phyloP scores from a whole-genome alignment of 2,113 vertebrate genomes.

The Saccopteryx bilineata region DNA sequence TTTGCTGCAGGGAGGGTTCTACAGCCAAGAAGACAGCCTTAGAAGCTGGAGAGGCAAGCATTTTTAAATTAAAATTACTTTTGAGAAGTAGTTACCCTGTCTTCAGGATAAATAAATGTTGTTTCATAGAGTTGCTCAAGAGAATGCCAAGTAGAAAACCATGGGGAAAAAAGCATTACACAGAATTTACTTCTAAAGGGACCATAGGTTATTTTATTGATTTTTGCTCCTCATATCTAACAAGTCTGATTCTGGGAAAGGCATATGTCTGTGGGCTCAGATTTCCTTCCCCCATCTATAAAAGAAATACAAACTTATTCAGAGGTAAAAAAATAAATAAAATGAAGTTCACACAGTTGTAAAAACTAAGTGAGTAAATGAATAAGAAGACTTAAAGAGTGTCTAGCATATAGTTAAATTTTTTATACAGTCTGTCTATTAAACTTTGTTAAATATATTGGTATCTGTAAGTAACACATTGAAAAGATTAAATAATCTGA shows the following conservation, averaged over 20 bases:
- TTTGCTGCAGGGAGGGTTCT: background rate
- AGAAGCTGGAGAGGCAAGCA: background rate
- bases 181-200: background rate
- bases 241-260: background rate
- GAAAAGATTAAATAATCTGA: background rate
- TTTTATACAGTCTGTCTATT: background rate
- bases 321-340: background rate
- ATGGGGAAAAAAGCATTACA: background rate
- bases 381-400: background rate
- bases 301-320: background rate
- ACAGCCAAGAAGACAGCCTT: background rate
- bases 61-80: slow-evolving; percentile 51
- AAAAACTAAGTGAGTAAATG: background rate
- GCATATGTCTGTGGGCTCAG: background rate
- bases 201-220: background rate
- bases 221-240: background rate
- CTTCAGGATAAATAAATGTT: background rate
- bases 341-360: background rate
- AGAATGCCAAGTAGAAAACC: background rate
- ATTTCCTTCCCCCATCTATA: background rate
- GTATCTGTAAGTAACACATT: background rate
- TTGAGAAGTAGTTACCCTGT: background rate
- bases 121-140: background rate
- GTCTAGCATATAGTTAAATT: background rate
- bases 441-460: background rate